Base-by-base conservation (phyloP, 2,797 vertebrate genomes). In the Crenichthys baileyi region DNA sequence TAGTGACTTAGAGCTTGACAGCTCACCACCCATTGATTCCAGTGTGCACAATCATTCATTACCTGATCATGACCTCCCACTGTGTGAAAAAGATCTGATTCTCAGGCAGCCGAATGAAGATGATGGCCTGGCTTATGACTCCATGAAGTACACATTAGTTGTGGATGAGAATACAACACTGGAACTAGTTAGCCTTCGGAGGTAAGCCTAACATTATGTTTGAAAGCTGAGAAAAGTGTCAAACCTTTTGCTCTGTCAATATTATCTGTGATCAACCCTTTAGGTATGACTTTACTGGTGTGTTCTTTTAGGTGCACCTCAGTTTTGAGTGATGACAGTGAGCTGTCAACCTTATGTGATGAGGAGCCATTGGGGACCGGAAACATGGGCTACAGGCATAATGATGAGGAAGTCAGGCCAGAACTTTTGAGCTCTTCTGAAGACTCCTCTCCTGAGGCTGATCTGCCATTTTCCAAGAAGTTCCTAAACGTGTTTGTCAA, bases 401-500 rank as follows among this genome's bases (percentile, higher is more conserved):
- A 88, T 2, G 86, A 92, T 0, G 91, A 88, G 6, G 93, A 94
- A 44, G 92, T 79, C 75, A 95, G 93, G 18, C 92, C 95, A 7
- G 94, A 95, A 1, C 72, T 94, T 39, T 90, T 95, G 86, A 96
- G 96, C 91, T 97, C 96, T 77, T 96, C 96, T 0, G 97, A 97
- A 90, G 97, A 97, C 85, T 99, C 98, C 0, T 98, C 98, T 0
- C 98, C 97, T 0, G 98, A 99, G 85, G 97, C 98, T 0, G 98
- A 99, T 89, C 94, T 99, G 77, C 97, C 97, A 12, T 99, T 99
- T 93, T 99, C 98, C 87, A 99, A 98, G 94, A 99, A 99, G 91
- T 99, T 99, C 90, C 97, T 99, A 87, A 99, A 99, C 0, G 97
- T 99, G 85, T 99, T 99, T 0, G 98, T 99, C 92, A 99, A 99